phyloP scores from a whole-genome alignment of 1,140 invertebrate genomes.

The Brachionus rotundiformis region DNA sequence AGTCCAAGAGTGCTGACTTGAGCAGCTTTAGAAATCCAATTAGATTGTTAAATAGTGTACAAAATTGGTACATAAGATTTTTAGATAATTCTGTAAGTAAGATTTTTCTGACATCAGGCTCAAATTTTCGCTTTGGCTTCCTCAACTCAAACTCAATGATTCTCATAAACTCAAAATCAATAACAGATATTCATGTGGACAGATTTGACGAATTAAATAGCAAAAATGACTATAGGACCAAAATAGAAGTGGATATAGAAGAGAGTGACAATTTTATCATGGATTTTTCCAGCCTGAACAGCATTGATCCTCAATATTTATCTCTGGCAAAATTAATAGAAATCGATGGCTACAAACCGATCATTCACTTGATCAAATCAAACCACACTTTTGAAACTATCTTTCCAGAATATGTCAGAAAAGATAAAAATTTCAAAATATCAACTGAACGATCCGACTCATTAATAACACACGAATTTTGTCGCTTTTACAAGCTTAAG shows the following conservation, averaged over 20 bases:
- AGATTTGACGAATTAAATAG: neutral
- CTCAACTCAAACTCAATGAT: neutral
- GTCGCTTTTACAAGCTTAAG: conserved; percentile 44
- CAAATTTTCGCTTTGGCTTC: conserved; percentile 40
- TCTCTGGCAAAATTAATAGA: conserved; percentile 13
- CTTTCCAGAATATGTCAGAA: neutral
- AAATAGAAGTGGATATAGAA: conserved; percentile 9
- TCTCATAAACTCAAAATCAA: conserved; percentile 14
- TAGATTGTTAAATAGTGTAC: neutral
- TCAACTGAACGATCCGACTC: conserved; percentile 3
- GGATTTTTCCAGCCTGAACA: neutral
- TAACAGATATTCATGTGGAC: neutral
- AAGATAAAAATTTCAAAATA: neutral
- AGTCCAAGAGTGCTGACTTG: neutral
- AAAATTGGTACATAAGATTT: conserved; percentile 14
- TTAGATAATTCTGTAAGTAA: conserved; percentile 21
- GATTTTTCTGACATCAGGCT: conserved; percentile 25
- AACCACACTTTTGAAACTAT: conserved; percentile 14
- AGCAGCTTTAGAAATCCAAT: neutral
- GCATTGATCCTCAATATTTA: neutral
- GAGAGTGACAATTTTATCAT: conserved; percentile 13
- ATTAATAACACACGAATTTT: conserved; percentile 16
- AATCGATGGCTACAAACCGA: conserved; percentile 36
- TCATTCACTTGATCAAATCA: conserved; percentile 10
- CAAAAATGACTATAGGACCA: neutral